These are phyloP conservation scores for Habroteleia sp. DNA, from an alignment of 2,888 invertebrate species.

Conservation along the genomic window DNA sequence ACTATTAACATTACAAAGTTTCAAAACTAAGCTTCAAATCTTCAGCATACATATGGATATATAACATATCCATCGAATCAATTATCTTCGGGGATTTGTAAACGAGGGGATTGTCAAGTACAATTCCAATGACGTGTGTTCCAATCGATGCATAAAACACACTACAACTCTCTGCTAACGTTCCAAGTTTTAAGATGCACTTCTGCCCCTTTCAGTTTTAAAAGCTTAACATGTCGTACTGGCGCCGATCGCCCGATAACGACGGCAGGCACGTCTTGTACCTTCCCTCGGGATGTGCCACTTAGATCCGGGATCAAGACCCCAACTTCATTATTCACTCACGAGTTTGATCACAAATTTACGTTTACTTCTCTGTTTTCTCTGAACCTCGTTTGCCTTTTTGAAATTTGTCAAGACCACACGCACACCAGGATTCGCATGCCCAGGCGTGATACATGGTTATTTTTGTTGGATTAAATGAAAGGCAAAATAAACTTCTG, in stretches of 20 bases:
- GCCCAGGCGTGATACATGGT: slow-evolving; percentile 12
- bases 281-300: slow-evolving; percentile 56
- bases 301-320: slow-evolving; percentile 25
- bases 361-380: slow-evolving; percentile 23
- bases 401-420: slow-evolving; percentile 55
- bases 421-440: slow-evolving; percentile 23
- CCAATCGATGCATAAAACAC: slow-evolving; percentile 46
- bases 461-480: slow-evolving; percentile 25
- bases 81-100: slow-evolving; percentile 33
- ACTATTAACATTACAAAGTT: too few species aligned
- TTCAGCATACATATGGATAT: too few species aligned
- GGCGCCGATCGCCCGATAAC: slow-evolving; percentile 74
- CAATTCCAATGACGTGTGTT: slow-evolving; percentile 14
- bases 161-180: slow-evolving; percentile 13
- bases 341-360: slow-evolving; percentile 35
- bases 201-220: slow-evolving; percentile 47
- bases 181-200: slow-evolving; percentile 38
- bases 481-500: slow-evolving; percentile 40
- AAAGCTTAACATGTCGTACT: slow-evolving; percentile 58
- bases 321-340: slow-evolving; percentile 59
- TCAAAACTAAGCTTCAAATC: too few species aligned
- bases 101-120: slow-evolving; percentile 25
- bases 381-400: slow-evolving; percentile 27
- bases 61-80: slow-evolving; percentile 18
- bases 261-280: slow-evolving; percentile 63